Evolutionary conservation across 2,888 invertebrate genomes (phyloP), one percentile per base, ranked within the genome.

Genomic region (Agrilus biguttatus): DNA sequence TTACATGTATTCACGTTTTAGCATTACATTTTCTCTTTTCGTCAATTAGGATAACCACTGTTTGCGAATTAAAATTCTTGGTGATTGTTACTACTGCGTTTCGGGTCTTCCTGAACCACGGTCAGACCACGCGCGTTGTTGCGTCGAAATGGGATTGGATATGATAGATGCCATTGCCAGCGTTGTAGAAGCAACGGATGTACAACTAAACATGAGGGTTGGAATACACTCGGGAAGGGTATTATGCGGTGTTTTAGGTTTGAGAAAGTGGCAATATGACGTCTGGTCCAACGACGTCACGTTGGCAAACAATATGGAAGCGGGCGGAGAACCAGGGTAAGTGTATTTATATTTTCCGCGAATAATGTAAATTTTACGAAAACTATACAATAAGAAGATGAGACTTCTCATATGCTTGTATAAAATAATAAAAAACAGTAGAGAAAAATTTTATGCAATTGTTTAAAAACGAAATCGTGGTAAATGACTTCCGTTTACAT

Each of bases 281-380:
- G 91, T 92, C 8, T 91, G 90, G 88, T 87, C 88, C 48, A 89
- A 90, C 65, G 91, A 92, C 66, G 91, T 92, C 53, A 89, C 87
- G 1, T 71, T 88, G 44, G 88, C 89, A 32, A 89, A 89, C 65
- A 83, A 85, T 57, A 87, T 89, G 86, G 88, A 89, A 66, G 85
- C 86, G 14, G 87, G 88, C 1, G 91, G 91, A 2, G 84, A 88
- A 60, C 85, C 92, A 4, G 92, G 91, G 77, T 86, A 70, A 62
- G 77, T 55, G 40, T 33, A 44, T 34, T 35, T 36, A 37, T 38
- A 17, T 37, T n/a, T 14, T 28, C 38, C 7, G 13, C 14, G 28
- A 19, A 17, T 13, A 5, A 6, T 21, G 21, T 3, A 6, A 21
- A 5, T 21, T 17, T 17, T 17, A 4, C 17, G 17, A 17, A 17